Conservation (phyloP, 2,888 invertebrate genomes). For the Agonum fuliginosum region DNA sequence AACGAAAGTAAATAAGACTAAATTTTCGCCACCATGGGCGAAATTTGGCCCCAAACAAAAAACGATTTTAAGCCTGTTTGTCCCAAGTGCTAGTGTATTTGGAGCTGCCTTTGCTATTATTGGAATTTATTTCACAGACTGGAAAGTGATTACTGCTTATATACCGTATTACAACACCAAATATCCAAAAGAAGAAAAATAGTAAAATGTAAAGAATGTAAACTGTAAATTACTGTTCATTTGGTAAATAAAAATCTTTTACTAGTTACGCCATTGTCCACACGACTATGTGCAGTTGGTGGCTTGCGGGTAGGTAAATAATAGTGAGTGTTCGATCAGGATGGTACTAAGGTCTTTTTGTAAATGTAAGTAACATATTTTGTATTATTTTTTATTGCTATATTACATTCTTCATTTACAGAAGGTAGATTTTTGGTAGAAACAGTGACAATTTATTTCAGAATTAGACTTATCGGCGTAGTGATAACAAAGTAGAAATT, state of each 20-base stretch:
- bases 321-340: too few relatives aligned
- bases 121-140: neutral
- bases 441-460: conserved; percentile 26
- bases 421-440: conserved; percentile 41
- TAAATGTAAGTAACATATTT: neutral
- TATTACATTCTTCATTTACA: conserved; percentile 38
- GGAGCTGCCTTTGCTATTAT: neutral
- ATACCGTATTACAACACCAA: conserved; percentile 5
- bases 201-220: neutral
- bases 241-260: too few relatives aligned
- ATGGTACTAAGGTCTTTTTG: neutral
- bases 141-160: neutral
- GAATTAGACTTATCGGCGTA: conserved; percentile 24
- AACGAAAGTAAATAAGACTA: neutral
- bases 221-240: too few relatives aligned
- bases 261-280: too few relatives aligned
- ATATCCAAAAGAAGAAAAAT: neutral
- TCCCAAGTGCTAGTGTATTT: neutral
- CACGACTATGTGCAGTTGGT: too few relatives aligned
- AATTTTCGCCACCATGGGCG: too few relatives aligned
- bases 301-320: too few relatives aligned
- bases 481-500: conserved; percentile 42
- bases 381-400: conserved; percentile 33
- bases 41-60: neutral
- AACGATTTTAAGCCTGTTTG: neutral